A percentile compares a stretch with the other conserved stretches of the same genome.
These are phyloP conservation scores for Eumacrocentrus americanus DNA, from an alignment of 2,888 invertebrate genomes.

Conservation along the genomic window DNA sequence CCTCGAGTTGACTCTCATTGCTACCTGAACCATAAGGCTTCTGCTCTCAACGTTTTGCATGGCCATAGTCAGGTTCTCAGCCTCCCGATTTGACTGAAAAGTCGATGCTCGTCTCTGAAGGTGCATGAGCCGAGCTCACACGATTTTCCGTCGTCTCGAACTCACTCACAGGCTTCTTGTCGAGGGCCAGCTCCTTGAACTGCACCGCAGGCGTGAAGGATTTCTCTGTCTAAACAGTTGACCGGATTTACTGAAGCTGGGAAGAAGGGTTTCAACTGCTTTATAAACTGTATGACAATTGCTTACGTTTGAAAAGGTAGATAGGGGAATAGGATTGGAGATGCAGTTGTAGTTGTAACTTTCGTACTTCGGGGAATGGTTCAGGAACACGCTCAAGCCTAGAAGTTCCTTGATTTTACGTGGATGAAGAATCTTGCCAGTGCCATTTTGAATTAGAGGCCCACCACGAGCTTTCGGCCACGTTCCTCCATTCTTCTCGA, in stretches of 20 bases:
- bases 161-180: constrained; percentile 53
- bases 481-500: constrained; percentile 86
- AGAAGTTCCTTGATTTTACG: constrained; percentile 78
- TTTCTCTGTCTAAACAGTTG: constrained; percentile 58
- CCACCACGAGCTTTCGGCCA: constrained; percentile 91
- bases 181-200: constrained; percentile 57
- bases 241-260: constrained; percentile 56
- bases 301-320: constrained; percentile 64
- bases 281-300: constrained; percentile 79
- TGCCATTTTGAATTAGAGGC: constrained; percentile 76
- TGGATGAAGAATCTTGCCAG: constrained; percentile 82
- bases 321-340: constrained; percentile 76
- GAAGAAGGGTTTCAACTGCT: constrained; percentile 66
- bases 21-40: constrained; percentile 62
- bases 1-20: constrained; percentile 33
- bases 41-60: constrained; percentile 58
- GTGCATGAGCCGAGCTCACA: constrained; percentile 48
- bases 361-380: constrained; percentile 62
- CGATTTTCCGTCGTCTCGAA: constrained; percentile 45
- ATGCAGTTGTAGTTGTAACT: constrained; percentile 68
- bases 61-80: constrained; percentile 67
- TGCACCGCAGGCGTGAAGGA: constrained; percentile 59
- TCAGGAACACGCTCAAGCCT: constrained; percentile 70
- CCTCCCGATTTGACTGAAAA: constrained; percentile 64
- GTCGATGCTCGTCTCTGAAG: constrained; percentile 63